Evolutionary conservation across 1,140 invertebrate genomes (phyloP), one percentile per base, ranked within the genome.

Genomic region (Diabrotica virgifera): DNA sequence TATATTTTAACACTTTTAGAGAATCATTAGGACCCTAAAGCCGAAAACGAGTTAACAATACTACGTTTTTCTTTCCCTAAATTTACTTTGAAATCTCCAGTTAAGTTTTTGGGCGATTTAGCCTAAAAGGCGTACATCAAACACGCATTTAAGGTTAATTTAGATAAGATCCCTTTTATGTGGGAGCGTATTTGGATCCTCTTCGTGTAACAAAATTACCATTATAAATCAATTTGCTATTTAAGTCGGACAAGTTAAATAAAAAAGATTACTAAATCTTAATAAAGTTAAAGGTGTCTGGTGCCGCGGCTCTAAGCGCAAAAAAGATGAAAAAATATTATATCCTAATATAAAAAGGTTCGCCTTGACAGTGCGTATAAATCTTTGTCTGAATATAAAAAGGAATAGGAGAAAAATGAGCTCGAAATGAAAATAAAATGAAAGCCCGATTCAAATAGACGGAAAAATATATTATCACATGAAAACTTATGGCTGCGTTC

Each of bases 351-450:
- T 77, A 76, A 77, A 46, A 77, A 76, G 73, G 72, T 72, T 74
- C 67, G 63, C 60, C 68, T 65, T 73, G 76, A 77, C 76, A 75
- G 70, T 67, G 64, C 66, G 69, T 70, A 77, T 77, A 77, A 77
- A 77, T 77, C 76, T 72, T 76, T 74, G 72, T 76, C 71, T 69
- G 70, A 68, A 73, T 74, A 74, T 71, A 76, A 73, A 77, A 74
- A 74, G 71, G 65, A 76, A 76, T 76, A 74, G 57, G 72, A 77
- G 72, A 77, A 77, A 76, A 77, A 77, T 77, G 74, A 76, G 73
- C 70, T 70, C 61, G 69, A 73, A 76, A 77, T 74, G 72, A 76
- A 76, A 76, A 76, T 76, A 76, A 76, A 76, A 76, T 68, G 74
- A 74, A 73, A 70, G 68, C 67, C 66, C 60, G 72, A 76, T 75